Base-by-base conservation (phyloP, 1,140 invertebrate genomes). In the Microplitis demolitor region DNA sequence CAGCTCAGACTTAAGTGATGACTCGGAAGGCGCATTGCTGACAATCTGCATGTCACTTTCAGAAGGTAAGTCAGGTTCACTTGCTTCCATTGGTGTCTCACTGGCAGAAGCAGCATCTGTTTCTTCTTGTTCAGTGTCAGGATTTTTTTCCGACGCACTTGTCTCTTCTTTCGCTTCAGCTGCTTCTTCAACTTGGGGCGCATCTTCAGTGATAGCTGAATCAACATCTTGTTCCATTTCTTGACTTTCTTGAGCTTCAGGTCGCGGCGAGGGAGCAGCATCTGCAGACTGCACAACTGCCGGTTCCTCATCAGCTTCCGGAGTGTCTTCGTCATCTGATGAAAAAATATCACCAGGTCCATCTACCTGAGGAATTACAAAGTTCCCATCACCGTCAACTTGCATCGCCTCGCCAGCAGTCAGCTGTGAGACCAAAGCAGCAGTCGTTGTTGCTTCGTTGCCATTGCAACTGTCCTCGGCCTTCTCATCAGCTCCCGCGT, bases 291-390 rank as follows among this genome's bases (percentile, higher is more conserved):
- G 75, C 2, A 66, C 9, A 3, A 70, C 16, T 3, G 80, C 70
- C 53, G 80, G 63, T 8, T 79, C 77, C 0, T 80, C 78, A 4
- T 79, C 78, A 9, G 69, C 24, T 61, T 78, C 76, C 9, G 77
- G 77, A 2, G 70, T 64, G 24, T 83, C 79, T 6, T 78, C 80
- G 5, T 82, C 79, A 4, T 86, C 84, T 0, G 81, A 82, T 1
- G 85, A 78, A 0, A 84, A 75, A 24, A 82, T 45, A 64, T 86
- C 86, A 3, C 75, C 78, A 4, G 83, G 75, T 4, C 86, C 86
- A 56, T 87, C 86, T 0, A 87, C 82, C 68, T 87, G 86, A 0
- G 86, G 86, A 71, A 87, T 86, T 5, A 87, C 78, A 16, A 87
- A 85, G 62, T 85, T 87, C 3, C 84, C 85, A 4, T 87, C 85